Base-by-base conservation (phyloP, 1,140 invertebrate species). In the Drosophila athabasca region DNA sequence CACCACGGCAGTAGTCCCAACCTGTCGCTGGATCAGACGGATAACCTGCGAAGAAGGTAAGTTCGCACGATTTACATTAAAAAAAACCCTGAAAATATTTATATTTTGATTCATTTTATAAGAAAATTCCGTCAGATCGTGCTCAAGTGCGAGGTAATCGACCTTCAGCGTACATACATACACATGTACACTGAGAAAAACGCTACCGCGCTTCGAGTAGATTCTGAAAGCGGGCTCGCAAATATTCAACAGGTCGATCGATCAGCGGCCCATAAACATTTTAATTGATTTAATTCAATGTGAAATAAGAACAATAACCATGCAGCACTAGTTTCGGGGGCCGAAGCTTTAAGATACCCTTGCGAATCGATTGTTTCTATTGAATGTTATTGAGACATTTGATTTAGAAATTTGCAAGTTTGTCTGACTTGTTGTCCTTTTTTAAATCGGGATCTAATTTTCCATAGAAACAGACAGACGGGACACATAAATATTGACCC, bases 1-100 rank as follows among this genome's bases (percentile, higher is more conserved):
- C 85, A 91, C 75, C 90, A 90, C 76, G 89, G 90, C 67, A 90
- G 89, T 65, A 91, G 85, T 75, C 85, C 81, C 50, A 91, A 90
- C 50, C 53, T 91, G 52, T 91, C 79, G 62, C 57, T 88, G 39
- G 87, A 91, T 61, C 87, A 91, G 62, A 90, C 90, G 60, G 90
- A 91, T 74, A 91, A 91, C 45, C 73, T 91, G 53, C 66, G 90
- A 26, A 71, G 87, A 67, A 91, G 90, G 90, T 91, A 50, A 83
- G 72, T 67, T 61, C 22, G 19, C 35, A 44, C 48, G 57, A 39
- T 39, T 39, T 39, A 39, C 35, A 29, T 53, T 53, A 35, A 24
- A 11, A 29, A 29, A 55, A 61, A 50, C 46, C 11, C 3, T 22
- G 17, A 50, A 24, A 52, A 62, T 49, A 44, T 31, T 1, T 51